Percentiles rank a stretch among this genome's conserved stretches.
Conservation (phyloP, 2,888 invertebrate genomes). For the Sphaeridia pumilis region DNA sequence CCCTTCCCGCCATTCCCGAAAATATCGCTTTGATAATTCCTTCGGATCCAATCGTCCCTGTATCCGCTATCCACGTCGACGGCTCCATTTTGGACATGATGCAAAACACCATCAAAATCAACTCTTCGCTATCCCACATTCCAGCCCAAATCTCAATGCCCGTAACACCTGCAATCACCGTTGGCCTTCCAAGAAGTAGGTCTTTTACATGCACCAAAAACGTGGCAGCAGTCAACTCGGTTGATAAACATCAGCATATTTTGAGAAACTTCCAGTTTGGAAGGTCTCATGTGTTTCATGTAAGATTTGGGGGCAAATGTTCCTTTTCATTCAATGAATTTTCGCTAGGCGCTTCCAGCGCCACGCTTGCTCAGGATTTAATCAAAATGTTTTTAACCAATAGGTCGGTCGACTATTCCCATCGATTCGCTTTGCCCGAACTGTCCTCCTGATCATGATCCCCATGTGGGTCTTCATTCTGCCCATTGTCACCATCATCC, state of each 20-base stretch:
- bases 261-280: constrained; percentile 34
- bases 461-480: constrained; percentile 36
- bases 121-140: constrained; percentile 23
- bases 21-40: constrained; percentile 27
- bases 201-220: constrained; percentile 29
- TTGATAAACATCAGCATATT: constrained; percentile 23
- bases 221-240: constrained; percentile 21
- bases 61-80: constrained; percentile 23
- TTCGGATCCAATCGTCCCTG: constrained; percentile 22
- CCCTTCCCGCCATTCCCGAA: constrained; percentile 32
- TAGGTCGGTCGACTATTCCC: constrained; percentile 35
- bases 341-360: background rate
- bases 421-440: constrained; percentile 35
- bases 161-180: background rate
- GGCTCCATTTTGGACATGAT: constrained; percentile 21
- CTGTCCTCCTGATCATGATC: constrained; percentile 36
- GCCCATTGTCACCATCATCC: constrained; percentile 36
- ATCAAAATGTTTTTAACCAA: constrained; percentile 1
- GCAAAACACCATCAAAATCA: constrained; percentile 17
- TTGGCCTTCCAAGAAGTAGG: constrained; percentile 22
- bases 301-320: no score
- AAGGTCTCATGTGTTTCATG: constrained; percentile 34
- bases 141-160: background rate
- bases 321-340: no score
- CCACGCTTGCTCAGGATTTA: background rate